These are phyloP conservation scores for Manis javanica DNA, from an alignment of 2,797 vertebrate species.

Conservation along the genomic window DNA sequence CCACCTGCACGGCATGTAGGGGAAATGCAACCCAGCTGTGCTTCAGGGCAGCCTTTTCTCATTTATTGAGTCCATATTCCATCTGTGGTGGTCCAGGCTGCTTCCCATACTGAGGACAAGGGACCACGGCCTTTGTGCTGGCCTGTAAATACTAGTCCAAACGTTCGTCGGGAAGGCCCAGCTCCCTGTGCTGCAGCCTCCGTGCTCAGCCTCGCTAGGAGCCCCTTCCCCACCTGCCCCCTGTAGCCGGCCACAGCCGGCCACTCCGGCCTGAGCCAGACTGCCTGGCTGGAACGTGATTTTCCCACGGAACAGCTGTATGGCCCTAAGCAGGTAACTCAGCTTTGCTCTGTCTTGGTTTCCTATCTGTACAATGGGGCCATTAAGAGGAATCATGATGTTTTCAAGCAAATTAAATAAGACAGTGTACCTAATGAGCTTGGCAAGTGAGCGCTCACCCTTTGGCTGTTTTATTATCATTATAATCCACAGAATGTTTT, in stretches of 20 bases:
- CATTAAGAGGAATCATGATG: not conserved
- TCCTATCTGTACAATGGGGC: not conserved
- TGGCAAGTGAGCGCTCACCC: not conserved
- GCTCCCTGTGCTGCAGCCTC: not conserved
- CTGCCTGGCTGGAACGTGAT: not conserved
- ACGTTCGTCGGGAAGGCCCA: not conserved
- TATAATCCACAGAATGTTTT: accelerated
- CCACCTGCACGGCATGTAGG: not conserved
- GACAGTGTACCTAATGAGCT: not conserved
- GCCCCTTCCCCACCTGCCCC: no score
- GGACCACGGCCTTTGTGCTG: not conserved
- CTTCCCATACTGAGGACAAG: not conserved
- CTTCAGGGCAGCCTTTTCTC: not conserved
- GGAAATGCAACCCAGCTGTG: accelerated
- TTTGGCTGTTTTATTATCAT: not conserved
- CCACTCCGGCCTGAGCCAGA: not conserved
- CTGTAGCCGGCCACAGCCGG: no score
- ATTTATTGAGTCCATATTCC: not conserved
- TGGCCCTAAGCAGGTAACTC: not conserved
- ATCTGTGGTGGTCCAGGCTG: not conserved
- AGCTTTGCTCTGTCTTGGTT: not conserved
- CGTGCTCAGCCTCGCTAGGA: not conserved
- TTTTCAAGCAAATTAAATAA: not conserved
- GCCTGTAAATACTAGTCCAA: not conserved
- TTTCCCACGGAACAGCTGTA: not conserved